Evolutionary conservation across 2,113 vertebrate species (phyloP).

Genomic region (Scomber scombrus): DNA sequence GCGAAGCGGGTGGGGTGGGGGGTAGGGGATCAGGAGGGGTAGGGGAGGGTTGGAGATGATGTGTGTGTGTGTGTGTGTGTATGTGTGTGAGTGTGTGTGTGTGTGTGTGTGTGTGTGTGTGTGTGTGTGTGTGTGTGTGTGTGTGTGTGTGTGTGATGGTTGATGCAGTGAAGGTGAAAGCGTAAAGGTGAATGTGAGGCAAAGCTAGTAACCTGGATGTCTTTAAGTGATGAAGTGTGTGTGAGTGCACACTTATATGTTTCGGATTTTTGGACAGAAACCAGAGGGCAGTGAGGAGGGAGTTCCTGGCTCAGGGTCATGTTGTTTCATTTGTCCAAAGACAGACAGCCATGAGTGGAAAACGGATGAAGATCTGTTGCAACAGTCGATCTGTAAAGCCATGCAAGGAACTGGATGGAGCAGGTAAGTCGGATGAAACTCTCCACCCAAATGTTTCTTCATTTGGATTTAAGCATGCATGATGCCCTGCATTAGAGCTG

Average conservation of each 20-base stretch:
- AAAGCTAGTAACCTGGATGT: conserved; percentile 35
- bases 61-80: conserved; percentile 13
- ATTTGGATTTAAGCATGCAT: conserved; percentile 19
- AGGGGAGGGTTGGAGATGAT: conserved; percentile 26
- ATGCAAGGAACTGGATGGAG: conserved; percentile 70
- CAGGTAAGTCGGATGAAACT: conserved; percentile 45
- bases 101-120: conserved; percentile 23
- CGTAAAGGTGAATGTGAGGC: conserved; percentile 31
- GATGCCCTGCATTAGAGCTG: conserved; percentile 23
- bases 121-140: conserved; percentile 18
- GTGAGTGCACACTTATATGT: conserved; percentile 9
- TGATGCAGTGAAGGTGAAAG: conserved; percentile 41
- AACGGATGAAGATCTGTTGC: conserved; percentile 41
- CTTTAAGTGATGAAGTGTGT: background rate
- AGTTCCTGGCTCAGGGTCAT: conserved; percentile 66
- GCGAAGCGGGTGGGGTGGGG: conserved; percentile 69
- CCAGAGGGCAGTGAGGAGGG: conserved; percentile 18
- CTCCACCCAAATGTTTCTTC: conserved; percentile 12
- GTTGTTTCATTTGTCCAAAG: conserved; percentile 54
- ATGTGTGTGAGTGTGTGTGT: conserved; percentile 36
- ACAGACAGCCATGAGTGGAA: conserved; percentile 64
- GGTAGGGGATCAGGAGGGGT: conserved; percentile 7
- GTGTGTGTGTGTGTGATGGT: conserved; percentile 44
- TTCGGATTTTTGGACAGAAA: conserved; percentile 28
- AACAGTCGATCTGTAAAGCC: conserved; percentile 57